Base-by-base conservation (phyloP, 2,888 invertebrate species). In the Stegophylla sp. region DNA sequence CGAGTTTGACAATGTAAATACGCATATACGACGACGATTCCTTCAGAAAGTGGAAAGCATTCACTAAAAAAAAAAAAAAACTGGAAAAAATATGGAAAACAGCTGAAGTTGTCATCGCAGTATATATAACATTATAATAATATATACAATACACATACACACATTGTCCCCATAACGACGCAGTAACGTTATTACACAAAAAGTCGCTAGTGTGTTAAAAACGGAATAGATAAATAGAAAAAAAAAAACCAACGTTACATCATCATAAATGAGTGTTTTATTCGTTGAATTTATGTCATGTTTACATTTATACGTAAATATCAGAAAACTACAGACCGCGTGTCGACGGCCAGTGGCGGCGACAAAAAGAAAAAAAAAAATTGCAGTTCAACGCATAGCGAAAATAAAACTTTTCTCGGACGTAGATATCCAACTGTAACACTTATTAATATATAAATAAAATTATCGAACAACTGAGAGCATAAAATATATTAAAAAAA, bases 261-360 rank as follows among this genome's bases (percentile, higher is more conserved):
- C 69, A 15, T 20, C 69, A 34, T 3, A 28, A 59, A 53, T 13
- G 28, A 34, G 13, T 69, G 53, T 59, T 59, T 59, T 56, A 48
- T 69, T 53, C 51, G 1, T 20, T 13, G 51, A 34, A 51, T 34
- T 34, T n/a, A 53, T 20, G 51, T 51, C 51, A 53, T 69, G 69
- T 69, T 69, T 69, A 69, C 69, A 69, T 69, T 51, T 13, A 34
- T 4, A 26, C 26, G 48, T 48, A 67, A 67, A 67, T 48, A 67
- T 67, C 26, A n/a, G 28, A 43, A 12, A 64, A 64, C 10, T 20
- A 43, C 20, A 13, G n/a, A 63, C n/a, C 12, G 20, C 9, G 61
- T n/a, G n/a, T 34, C 17, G 9, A 10, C 34, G 61, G 23, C 34
- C 34, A 7, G 12, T 13, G 41, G 28, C n/a, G 28, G n/a, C 45